Conservation (phyloP, 2,888 invertebrate genomes). For the Cephus pulcher region DNA sequence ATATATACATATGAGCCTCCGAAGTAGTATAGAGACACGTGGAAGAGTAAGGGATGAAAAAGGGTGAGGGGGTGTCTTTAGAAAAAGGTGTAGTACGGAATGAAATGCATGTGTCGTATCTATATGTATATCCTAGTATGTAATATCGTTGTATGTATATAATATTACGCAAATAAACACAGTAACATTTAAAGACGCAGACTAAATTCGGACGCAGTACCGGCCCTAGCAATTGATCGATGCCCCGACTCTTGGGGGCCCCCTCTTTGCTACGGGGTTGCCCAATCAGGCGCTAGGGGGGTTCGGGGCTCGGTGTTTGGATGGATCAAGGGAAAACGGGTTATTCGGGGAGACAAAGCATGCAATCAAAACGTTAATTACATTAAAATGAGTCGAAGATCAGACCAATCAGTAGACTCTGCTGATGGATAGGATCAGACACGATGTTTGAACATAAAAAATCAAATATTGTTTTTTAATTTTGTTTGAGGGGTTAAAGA, state of each 20-base stretch:
- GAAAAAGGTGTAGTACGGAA: not conserved
- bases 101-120: not conserved
- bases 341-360: conserved; percentile 59
- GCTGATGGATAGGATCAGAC: conserved; percentile 35
- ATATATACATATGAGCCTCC: no score
- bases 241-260: conserved; percentile 41
- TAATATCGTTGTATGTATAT: no score
- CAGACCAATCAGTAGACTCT: conserved; percentile 54
- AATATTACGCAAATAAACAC: no score
- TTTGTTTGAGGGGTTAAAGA: not conserved
- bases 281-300: conserved; percentile 16
- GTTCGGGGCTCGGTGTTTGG: conserved; percentile 25
- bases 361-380: conserved; percentile 65
- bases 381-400: conserved; percentile 65
- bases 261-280: conserved; percentile 22
- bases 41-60: not conserved
- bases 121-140: not conserved
- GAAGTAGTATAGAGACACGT: not conserved
- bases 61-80: not conserved
- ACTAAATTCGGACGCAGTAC: conserved; percentile 23
- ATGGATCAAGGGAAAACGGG: conserved; percentile 25
- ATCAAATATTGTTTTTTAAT: not conserved
- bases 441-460: not conserved
- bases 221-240: conserved; percentile 51
- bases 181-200: no score